Percentiles rank a stretch among this genome's conserved stretches.
Evolutionary conservation across 2,797 vertebrate genomes (phyloP).

Genomic region (Pitangus sulphuratus): DNA sequence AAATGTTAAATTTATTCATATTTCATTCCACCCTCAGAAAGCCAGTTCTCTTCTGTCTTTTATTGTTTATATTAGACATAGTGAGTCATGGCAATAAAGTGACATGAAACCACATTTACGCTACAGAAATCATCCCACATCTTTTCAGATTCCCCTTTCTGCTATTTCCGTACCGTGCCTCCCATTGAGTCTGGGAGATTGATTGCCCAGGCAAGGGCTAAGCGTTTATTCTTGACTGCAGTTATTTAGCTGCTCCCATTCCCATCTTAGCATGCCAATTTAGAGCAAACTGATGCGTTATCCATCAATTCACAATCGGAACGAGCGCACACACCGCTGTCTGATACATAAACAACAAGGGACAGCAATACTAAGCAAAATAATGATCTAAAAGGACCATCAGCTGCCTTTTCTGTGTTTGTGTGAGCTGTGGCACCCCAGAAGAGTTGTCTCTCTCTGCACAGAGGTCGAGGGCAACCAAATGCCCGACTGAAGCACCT

Average conservation of each 20-base stretch:
- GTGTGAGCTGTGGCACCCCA: neutral
- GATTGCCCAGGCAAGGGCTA: constrained; percentile 42
- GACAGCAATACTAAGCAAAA: neutral
- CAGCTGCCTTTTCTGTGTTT: neutral
- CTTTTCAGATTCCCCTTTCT: constrained; percentile 23
- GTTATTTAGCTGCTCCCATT: constrained; percentile 23
- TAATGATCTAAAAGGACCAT: neutral
- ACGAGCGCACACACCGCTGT: neutral
- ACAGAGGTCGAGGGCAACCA: neutral
- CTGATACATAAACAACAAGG: neutral
- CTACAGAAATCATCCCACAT: constrained; percentile 64
- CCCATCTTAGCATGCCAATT: constrained; percentile 1
- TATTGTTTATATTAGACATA: constrained; percentile 61
- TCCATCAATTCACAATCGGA: neutral
- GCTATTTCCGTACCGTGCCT: constrained; percentile 15
- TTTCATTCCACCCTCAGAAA: constrained; percentile 53
- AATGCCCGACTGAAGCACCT: neutral
- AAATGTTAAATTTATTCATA: constrained; percentile 51
- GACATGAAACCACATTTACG: constrained; percentile 48
- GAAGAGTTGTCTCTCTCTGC: neutral
- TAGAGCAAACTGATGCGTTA: neutral
- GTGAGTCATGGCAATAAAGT: constrained; percentile 60
- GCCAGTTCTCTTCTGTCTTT: neutral
- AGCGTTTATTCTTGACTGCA: constrained; percentile 19
- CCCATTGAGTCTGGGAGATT: constrained; percentile 32